These are phyloP conservation scores for Scytalopus superciliaris DNA, from an alignment of 2,113 vertebrate genomes.

Conservation along the genomic window DNA sequence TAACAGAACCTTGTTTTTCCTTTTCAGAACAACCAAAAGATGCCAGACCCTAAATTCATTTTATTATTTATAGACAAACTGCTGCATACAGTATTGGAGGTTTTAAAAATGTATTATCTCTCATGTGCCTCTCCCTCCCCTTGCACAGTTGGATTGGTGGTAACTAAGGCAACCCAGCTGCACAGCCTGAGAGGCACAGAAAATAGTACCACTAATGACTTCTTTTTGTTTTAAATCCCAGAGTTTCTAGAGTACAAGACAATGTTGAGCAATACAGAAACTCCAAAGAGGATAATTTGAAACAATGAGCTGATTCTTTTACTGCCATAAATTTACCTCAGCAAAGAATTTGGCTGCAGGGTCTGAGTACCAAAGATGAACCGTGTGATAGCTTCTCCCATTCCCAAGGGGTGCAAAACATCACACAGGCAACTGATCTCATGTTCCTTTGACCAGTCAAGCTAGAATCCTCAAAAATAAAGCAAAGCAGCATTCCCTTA, in stretches of 20 bases:
- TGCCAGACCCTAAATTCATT: conserved; percentile 21
- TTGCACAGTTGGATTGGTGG: conserved; percentile 49
- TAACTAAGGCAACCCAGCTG: conserved; percentile 68
- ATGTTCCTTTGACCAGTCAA: not conserved
- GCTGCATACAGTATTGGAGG: conserved; percentile 7
- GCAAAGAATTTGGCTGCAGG: not conserved
- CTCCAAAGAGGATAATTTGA: conserved; percentile 51
- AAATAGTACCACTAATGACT: conserved; percentile 56
- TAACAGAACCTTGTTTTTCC: not conserved
- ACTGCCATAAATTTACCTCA: conserved; percentile 39
- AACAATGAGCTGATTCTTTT: conserved; percentile 51
- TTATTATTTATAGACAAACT: conserved; percentile 57
- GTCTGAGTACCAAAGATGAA: not conserved
- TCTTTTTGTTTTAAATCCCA: conserved; percentile 48
- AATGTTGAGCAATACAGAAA: conserved; percentile 46
- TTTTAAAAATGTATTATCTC: conserved; percentile 58
- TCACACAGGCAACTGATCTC: not conserved
- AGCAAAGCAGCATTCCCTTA: not conserved
- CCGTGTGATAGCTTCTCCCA: not conserved
- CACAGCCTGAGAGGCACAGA: conserved; percentile 55
- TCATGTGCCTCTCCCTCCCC: conserved; percentile 33
- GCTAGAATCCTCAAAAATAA: not conserved
- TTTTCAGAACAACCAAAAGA: not conserved
- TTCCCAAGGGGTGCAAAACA: not conserved
- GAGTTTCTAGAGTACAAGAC: conserved; percentile 50